Evolutionary conservation across 2,797 vertebrate genomes (phyloP).

Genomic region (Rhabdophis nuchalis): DNA sequence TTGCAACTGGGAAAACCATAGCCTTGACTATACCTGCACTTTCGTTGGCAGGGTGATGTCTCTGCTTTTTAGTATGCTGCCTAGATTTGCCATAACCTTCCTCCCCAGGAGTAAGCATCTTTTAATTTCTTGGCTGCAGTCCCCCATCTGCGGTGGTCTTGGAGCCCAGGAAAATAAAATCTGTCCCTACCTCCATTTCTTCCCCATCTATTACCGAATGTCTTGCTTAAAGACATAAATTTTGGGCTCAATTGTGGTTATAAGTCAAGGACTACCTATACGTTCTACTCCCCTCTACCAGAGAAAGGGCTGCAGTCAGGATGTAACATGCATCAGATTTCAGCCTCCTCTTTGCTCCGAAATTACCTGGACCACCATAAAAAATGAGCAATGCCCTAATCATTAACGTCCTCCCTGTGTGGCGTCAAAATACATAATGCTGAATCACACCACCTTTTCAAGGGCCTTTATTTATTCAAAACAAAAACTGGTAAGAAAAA

Average conservation of each 20-base stretch:
- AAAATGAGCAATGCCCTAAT: not conserved
- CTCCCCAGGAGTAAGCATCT: no score
- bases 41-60: no score
- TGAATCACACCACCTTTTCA: not conserved
- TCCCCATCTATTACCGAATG: no score
- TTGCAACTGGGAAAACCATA: no score
- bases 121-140: no score
- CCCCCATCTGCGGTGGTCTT: no score
- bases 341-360: no score
- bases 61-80: no score
- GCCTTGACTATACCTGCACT: no score
- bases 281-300: not conserved
- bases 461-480: constrained; percentile 55
- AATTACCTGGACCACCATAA: not conserved
- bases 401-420: not conserved
- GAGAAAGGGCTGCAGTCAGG: not conserved
- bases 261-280: not conserved
- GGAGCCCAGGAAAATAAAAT: no score
- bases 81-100: no score
- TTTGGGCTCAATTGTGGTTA: not conserved
- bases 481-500: constrained; percentile 17
- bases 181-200: no score
- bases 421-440: not conserved
- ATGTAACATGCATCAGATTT: not conserved
- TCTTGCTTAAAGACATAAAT: not conserved